Percentiles rank a stretch among this genome's conserved stretches.
These are phyloP conservation scores for Phyllostomus discolor DNA, from an alignment of 2,113 vertebrate species.

Conservation along the genomic window DNA sequence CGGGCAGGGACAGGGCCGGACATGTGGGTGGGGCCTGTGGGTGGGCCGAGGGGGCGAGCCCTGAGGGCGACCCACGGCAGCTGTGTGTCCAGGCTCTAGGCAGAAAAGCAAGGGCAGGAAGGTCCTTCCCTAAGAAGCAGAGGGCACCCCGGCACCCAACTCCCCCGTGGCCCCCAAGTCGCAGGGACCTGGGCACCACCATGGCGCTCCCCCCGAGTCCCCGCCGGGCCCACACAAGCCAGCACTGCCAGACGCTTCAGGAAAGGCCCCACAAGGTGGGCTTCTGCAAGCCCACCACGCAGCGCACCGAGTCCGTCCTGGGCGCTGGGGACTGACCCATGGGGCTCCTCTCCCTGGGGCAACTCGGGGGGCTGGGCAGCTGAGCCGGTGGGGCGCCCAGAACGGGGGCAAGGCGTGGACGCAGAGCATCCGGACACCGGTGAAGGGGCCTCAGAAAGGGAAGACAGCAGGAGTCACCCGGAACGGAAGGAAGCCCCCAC, in stretches of 20 bases:
- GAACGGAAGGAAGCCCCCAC: not conserved
- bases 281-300: not conserved
- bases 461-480: no score
- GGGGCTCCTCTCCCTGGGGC: not conserved
- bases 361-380: not conserved
- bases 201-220: rapidly evolving
- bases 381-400: no score
- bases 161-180: not conserved
- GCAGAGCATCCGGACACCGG: no score
- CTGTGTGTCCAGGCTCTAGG: not conserved
- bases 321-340: rapidly evolving
- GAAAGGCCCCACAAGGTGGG: not conserved
- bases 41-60: no score
- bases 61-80: not conserved
- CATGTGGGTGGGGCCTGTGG: not conserved
- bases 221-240: not conserved
- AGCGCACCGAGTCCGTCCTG: not conserved
- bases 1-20: no score
- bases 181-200: rapidly evolving
- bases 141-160: not conserved
- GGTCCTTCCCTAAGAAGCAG: not conserved
- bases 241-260: not conserved
- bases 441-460: no score
- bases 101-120: not conserved
- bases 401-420: no score